Evolutionary conservation across 2,888 invertebrate species (phyloP), one percentile per base, ranked within the genome.

Genomic region (Trilocha varians): DNA sequence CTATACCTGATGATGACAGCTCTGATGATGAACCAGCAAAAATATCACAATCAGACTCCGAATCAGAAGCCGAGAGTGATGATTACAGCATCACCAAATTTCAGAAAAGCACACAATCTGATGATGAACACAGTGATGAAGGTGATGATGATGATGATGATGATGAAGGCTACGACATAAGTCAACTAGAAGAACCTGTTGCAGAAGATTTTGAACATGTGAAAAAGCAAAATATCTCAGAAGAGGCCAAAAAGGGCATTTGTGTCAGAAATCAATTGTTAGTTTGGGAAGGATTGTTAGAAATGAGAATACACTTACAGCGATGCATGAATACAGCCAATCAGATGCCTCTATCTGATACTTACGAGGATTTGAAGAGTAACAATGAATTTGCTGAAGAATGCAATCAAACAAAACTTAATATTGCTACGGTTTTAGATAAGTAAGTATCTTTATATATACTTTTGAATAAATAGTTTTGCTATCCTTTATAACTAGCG

Each of bases 251-350:
- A 53, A 92, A 91, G 65, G 93, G 92, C 1, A 71, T 82, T 11
- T 88, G 90, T 61, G 91, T 93, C 0, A 87, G 90, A 60, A 92
- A 90, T 57, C 93, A 94, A 64, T 67, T 93, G 17, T 78, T 87
- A 33, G 64, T 96, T 1, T 98, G 96, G 95, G 97, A 98, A 68
- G 90, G 88, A 42, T 70, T 98, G 3, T 69, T 98, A 16, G 96
- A 98, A 77, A 87, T 92, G 65, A 88, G 98, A 50, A 97, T 98
- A 55, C 93, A 94, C 62, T 73, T 97, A 16, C 97, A 98, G 70
- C 94, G 96, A 68, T 89, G 93, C 57, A 69, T 96, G 40, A 78
- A 88, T 35, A 88, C 89, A 11, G 89, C 92, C 0, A 97, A 97
- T 71, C 91, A 91, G 65, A 87, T 97, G 75, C 97, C 97, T 0